Conservation (phyloP, 2,113 vertebrate species). For the Muscicapa adusta region DNA sequence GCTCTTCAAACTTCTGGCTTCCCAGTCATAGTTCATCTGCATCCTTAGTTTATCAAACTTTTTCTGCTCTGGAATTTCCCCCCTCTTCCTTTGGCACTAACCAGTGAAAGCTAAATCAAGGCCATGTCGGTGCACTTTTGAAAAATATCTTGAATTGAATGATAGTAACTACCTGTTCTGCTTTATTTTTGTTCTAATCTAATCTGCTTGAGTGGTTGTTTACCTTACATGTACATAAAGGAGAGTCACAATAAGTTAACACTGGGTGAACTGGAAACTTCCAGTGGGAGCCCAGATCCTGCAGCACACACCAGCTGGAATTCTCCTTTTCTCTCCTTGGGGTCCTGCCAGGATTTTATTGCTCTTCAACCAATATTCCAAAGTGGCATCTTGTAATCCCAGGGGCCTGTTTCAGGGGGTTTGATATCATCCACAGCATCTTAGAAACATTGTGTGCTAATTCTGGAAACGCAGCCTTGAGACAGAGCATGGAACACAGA, state of each 20-base stretch:
- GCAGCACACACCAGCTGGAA: background rate
- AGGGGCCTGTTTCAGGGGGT: too few species aligned
- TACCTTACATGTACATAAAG: background rate
- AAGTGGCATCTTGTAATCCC: too few species aligned
- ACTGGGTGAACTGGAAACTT: background rate
- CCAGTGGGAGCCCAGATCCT: background rate
- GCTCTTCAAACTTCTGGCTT: background rate
- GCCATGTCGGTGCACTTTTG: background rate
- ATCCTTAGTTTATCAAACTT: background rate
- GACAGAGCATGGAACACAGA: background rate
- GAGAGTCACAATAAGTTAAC: background rate
- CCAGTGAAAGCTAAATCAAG: background rate
- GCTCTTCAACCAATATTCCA: background rate
- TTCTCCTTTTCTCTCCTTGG: background rate
- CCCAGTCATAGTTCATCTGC: background rate
- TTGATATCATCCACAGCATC: too few species aligned
- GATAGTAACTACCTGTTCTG: background rate
- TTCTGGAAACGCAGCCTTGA: background rate
- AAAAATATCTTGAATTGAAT: background rate
- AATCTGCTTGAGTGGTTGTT: background rate
- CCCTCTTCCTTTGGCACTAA: background rate
- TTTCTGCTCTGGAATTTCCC: background rate
- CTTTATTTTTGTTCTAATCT: background rate
- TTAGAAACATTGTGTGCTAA: fast-evolving
- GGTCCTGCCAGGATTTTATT: background rate